These are phyloP conservation scores for Siniperca undulata DNA, from an alignment of 2,797 vertebrate genomes.

Conservation along the genomic window DNA sequence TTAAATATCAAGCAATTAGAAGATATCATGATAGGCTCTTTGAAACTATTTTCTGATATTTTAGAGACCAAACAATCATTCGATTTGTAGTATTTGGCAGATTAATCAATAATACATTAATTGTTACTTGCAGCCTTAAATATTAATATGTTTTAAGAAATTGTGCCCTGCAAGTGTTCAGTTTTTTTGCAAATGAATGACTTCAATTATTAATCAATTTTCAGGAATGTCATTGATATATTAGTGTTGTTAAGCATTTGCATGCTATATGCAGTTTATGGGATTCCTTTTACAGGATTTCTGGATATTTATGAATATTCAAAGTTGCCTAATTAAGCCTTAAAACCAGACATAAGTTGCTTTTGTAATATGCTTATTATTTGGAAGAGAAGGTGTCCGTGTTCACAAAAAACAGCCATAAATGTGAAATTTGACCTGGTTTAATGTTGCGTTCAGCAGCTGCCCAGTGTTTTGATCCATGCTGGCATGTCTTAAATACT, in stretches of 20 bases:
- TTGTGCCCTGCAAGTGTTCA: background rate
- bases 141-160: background rate
- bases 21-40: background rate
- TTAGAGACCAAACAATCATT: background rate
- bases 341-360: background rate
- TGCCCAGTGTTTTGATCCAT: slow-evolving; percentile 43
- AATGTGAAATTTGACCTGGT: slow-evolving; percentile 36
- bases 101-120: background rate
- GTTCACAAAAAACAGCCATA: background rate
- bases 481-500: slow-evolving; percentile 30
- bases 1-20: background rate
- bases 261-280: background rate
- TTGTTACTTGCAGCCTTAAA: background rate
- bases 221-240: background rate
- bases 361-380: background rate
- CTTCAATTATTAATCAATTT: background rate
- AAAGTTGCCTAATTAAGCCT: background rate
- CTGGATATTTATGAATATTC: background rate
- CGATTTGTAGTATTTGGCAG: background rate
- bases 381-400: too few relatives aligned
- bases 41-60: background rate
- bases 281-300: background rate
- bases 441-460: slow-evolving; percentile 49
- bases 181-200: background rate
- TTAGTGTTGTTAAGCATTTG: background rate